phyloP scores from a whole-genome alignment of 2,113 vertebrate species.

The Phylloscopus trochiloides region DNA sequence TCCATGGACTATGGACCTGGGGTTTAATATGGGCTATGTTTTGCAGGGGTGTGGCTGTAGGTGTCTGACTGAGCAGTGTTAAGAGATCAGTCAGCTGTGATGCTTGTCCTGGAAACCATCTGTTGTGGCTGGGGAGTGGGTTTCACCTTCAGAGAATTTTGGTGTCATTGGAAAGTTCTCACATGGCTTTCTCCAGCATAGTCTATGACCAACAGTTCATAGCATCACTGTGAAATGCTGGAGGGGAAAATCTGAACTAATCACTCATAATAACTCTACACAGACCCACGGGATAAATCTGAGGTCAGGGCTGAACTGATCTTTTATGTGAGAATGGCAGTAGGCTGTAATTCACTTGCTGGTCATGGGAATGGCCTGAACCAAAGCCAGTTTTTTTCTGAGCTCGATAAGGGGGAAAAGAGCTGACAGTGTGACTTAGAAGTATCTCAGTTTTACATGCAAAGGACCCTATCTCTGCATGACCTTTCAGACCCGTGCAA shows the following conservation, averaged over 20 bases:
- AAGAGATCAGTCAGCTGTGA: not conserved
- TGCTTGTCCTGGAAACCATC: not conserved
- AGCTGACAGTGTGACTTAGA: not conserved
- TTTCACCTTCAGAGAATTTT: not conserved
- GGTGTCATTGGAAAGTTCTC: not conserved
- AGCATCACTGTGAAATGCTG: not conserved
- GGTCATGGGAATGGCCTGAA: slow-evolving; percentile 27
- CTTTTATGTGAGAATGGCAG: slow-evolving; percentile 17
- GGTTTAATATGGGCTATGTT: not conserved
- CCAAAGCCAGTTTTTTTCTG: not conserved
- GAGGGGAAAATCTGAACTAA: slow-evolving; percentile 40
- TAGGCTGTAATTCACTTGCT: not conserved
- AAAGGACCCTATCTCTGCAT: not conserved
- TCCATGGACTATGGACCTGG: not conserved
- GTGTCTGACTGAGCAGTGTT: accelerated
- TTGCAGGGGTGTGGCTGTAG: not conserved
- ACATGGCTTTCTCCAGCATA: not conserved
- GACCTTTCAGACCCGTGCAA: not conserved
- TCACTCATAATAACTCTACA: slow-evolving; percentile 19
- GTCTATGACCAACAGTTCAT: not conserved
- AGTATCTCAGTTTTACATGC: not conserved
- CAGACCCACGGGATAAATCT: not conserved
- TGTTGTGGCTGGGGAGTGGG: not conserved
- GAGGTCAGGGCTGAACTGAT: slow-evolving; percentile 30
- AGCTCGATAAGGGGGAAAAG: not conserved